Conservation (phyloP, 2,797 vertebrate species). For the Agapornis canus region DNA sequence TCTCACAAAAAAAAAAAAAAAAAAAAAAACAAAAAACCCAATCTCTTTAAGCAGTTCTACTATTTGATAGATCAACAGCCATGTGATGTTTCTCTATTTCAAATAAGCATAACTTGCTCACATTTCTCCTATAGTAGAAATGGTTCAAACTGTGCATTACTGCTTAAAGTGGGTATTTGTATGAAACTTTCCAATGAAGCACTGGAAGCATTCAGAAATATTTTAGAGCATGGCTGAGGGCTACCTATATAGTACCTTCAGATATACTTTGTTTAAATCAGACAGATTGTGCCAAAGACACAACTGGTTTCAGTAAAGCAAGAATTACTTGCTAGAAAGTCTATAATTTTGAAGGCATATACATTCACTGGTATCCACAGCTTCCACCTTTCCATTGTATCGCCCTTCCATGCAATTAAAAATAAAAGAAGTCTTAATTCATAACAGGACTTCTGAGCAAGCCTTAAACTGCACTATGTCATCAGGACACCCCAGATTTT, state of each 20-base stretch:
- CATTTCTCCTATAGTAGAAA: neutral
- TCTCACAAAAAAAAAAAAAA: neutral
- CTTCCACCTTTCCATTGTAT: neutral
- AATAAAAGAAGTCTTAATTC: neutral
- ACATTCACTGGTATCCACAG: neutral
- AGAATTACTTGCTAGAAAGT: neutral
- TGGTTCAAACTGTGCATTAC: neutral
- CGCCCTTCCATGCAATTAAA: neutral
- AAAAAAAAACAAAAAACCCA: no score
- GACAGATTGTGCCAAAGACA: neutral
- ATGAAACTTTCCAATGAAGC: neutral
- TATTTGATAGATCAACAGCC: neutral
- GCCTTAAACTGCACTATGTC: neutral
- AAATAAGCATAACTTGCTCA: neutral
- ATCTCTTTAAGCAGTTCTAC: neutral
- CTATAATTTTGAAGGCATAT: neutral
- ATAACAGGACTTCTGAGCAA: neutral
- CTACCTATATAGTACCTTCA: neutral
- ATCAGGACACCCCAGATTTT: neutral
- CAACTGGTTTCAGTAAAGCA: neutral
- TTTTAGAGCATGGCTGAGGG: neutral
- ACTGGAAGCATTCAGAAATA: neutral
- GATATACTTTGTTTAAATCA: neutral
- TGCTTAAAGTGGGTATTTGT: neutral
- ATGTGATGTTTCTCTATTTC: neutral